Conservation (phyloP, 2,888 invertebrate species). For the Gari tellinella region DNA sequence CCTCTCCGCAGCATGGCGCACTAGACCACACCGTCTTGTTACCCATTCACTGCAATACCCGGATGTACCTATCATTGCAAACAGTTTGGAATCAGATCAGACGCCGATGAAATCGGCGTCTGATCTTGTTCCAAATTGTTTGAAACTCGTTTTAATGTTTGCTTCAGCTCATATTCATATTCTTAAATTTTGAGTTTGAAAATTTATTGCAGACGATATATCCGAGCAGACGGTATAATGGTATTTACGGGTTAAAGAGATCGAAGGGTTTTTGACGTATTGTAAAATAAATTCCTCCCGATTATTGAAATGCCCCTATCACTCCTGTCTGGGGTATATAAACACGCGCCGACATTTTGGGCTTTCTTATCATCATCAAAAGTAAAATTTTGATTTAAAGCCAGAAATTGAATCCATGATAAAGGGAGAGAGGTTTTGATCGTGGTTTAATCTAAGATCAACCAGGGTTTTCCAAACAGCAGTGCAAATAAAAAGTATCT, state of each 20-base stretch:
- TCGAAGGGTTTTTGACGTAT: slow-evolving; percentile 22
- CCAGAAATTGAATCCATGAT: slow-evolving; percentile 35
- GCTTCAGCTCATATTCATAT: too few species aligned
- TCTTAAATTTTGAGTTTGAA: too few species aligned
- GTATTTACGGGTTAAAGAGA: too few species aligned
- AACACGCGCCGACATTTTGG: slow-evolving; percentile 41
- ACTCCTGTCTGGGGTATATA: slow-evolving; percentile 30
- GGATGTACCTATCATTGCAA: too few species aligned
- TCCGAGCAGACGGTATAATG: too few species aligned
- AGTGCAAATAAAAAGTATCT: slow-evolving; percentile 58
- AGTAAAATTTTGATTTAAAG: slow-evolving; percentile 49
- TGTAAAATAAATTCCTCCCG: slow-evolving; percentile 56
- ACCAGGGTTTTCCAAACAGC: slow-evolving; percentile 43
- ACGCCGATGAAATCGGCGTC: too few species aligned
- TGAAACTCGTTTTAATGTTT: too few species aligned
- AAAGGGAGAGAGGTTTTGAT: slow-evolving; percentile 33
- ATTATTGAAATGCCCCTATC: slow-evolving; percentile 33
- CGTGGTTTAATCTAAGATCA: slow-evolving; percentile 48
- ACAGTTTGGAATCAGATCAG: too few species aligned
- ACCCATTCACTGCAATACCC: too few species aligned
- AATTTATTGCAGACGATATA: too few species aligned
- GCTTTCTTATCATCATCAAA: slow-evolving; percentile 53
- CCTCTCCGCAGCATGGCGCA: background rate
- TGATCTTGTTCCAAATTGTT: too few species aligned
- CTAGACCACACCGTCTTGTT: slow-evolving; percentile 7